Evolutionary conservation across 2,888 invertebrate genomes (phyloP).

Genomic region (Altica lythri): DNA sequence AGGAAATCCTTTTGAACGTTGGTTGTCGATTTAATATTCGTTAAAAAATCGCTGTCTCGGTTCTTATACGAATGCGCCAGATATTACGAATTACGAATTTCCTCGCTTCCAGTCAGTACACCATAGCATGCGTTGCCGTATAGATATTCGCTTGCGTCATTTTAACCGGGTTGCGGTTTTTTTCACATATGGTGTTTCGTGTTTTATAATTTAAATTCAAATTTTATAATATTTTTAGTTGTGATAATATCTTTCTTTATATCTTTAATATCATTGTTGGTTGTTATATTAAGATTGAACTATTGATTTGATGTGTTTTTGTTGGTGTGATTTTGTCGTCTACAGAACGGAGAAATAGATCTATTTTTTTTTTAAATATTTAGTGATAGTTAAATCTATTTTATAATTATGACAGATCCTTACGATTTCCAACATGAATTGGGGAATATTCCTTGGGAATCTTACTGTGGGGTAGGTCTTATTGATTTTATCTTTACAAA

Average conservation of each 20-base stretch:
- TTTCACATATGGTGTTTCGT: slow-evolving; percentile 12
- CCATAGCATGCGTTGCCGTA: slow-evolving; percentile 31
- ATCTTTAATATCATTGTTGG: no score
- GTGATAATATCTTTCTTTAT: slow-evolving; percentile 1
- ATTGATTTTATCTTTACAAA: background rate
- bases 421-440: slow-evolving; percentile 54
- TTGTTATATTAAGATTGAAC: no score
- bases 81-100: slow-evolving; percentile 4
- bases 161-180: slow-evolving; percentile 13
- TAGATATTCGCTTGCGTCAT: slow-evolving; percentile 11
- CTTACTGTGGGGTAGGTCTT: no score
- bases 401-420: slow-evolving; percentile 33
- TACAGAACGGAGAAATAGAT: background rate
- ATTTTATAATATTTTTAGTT: background rate
- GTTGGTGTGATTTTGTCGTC: slow-evolving; percentile 12
- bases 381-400: no score
- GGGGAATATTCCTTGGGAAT: slow-evolving; percentile 53
- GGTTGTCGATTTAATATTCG: background rate
- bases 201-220: background rate
- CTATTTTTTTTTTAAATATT: slow-evolving; percentile 5
- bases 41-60: background rate
- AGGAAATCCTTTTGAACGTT: slow-evolving; percentile 18
- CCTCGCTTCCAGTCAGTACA: slow-evolving; percentile 28
- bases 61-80: slow-evolving; percentile 11
- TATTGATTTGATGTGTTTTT: slow-evolving; percentile 9